Base-by-base conservation (phyloP, 1,140 invertebrate genomes). In the Chymomyza costata region DNA sequence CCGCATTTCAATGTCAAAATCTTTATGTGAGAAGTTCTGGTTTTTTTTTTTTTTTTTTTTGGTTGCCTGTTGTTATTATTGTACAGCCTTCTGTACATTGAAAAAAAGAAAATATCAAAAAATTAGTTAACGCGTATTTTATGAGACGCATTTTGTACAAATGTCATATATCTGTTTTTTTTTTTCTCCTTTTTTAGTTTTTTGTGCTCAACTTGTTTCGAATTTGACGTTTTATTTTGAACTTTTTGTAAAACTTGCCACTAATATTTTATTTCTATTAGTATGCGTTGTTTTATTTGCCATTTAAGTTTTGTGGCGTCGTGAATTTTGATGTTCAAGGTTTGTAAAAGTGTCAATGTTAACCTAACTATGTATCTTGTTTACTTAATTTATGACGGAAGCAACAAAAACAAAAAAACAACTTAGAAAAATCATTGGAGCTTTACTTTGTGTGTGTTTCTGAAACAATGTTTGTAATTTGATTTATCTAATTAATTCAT, bases 1-100 rank as follows among this genome's bases (percentile, higher is more conserved):
- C 44, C 47, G 34, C 49, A 31, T 46, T 61, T 76, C 73, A 76
- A 80, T 76, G 71, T 37, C 71, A 66, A 59, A 40, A 49, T 54
- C 34, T 50, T 49, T 30, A 47, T 38, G 51, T 50, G 56, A 78
- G 53, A 78, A 76, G 70, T 62, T 47, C 52, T 56, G 31, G 49
- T 15, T 52, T 53, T 19, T 32, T 47, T 15, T 39, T 25, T n/a
- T n/a, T 14, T 17, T 38, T 14, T 56, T 38, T 2, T 18, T 44
- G n/a, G 17, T 50, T 31, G 38, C 47, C 43, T 52, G 45, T 65
- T 65, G 51, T 60, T 60, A 68, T 68, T 63, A 74, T 74, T 58
- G 41, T 44, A 15, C n/a, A n/a, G n/a, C n/a, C n/a, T n/a, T n/a
- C n/a, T n/a, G n/a, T n/a, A n/a, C n/a, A n/a, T n/a, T n/a, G n/a